phyloP scores from a whole-genome alignment of 1,140 invertebrate genomes.

The Sinella curviseta region DNA sequence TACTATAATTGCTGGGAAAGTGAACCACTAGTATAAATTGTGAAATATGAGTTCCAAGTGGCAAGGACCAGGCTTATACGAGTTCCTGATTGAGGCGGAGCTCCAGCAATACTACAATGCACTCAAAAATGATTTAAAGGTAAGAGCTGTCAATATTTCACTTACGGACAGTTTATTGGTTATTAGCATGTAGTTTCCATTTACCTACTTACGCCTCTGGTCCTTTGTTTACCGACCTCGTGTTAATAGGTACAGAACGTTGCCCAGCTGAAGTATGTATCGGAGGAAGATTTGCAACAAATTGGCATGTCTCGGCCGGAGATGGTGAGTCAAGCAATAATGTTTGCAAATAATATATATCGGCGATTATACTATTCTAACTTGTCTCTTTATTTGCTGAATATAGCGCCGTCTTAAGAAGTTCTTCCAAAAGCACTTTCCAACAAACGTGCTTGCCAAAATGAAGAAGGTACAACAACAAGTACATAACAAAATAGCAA shows the following conservation, averaged over 20 bases:
- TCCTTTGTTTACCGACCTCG: not conserved
- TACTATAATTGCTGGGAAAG: too few species aligned
- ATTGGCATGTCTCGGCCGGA: constrained; percentile 96
- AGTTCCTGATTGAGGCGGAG: constrained; percentile 87
- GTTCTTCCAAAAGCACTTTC: constrained; percentile 74
- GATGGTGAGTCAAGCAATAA: too few species aligned
- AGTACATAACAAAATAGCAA: too few species aligned
- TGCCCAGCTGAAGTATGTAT: constrained; percentile 95
- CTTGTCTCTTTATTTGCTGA: too few species aligned
- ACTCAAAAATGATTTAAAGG: constrained; percentile 66
- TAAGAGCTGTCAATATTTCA: too few species aligned
- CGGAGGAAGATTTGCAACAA: constrained; percentile 83
- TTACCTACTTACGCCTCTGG: not conserved
- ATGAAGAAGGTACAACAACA: constrained; percentile 69
- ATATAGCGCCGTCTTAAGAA: constrained; percentile 85
- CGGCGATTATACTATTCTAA: too few species aligned
- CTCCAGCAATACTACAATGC: constrained; percentile 82
- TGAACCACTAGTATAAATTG: too few species aligned
- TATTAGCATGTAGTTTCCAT: not conserved
- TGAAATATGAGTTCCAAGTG: constrained; percentile 9
- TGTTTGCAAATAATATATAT: too few species aligned
- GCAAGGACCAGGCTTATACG: constrained; percentile 74
- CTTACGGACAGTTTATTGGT: too few species aligned
- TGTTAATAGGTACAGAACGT: constrained; percentile 72
- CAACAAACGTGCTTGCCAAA: constrained; percentile 90